Conservation (phyloP, 2,113 vertebrate species). For the Neogobius melanostomus region DNA sequence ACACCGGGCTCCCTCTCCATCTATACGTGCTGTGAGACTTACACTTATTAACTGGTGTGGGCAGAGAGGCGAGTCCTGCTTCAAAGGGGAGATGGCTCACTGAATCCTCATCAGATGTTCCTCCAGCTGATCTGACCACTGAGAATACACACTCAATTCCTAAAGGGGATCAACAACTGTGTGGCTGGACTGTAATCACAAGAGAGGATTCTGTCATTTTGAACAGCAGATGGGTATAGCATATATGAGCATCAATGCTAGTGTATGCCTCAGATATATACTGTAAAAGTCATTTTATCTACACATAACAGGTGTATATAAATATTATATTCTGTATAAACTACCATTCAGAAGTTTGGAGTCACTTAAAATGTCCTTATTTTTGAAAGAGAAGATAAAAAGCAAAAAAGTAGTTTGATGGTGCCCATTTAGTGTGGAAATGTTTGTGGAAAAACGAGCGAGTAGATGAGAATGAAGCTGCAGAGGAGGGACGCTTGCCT, state of each 20-base stretch:
- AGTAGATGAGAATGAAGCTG: too few relatives aligned
- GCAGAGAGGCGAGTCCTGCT: conserved; percentile 21
- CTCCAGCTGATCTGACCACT: conserved; percentile 29
- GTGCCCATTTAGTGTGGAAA: too few relatives aligned
- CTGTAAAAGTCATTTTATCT: too few relatives aligned
- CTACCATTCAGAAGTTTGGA: too few relatives aligned
- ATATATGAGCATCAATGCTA: not conserved
- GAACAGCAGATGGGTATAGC: conserved; percentile 17
- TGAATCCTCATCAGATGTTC: conserved; percentile 34
- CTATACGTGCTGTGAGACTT: conserved; percentile 48
- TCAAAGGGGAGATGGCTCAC: conserved; percentile 22
- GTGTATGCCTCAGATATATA: not conserved
- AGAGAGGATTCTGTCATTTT: conserved; percentile 6
- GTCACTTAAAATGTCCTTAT: too few relatives aligned
- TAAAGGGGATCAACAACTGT: conserved; percentile 27
- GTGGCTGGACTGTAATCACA: conserved; percentile 24
- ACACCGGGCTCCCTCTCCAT: conserved; percentile 49
- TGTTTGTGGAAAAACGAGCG: too few relatives aligned
- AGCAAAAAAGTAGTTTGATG: too few relatives aligned
- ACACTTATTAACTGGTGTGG: conserved; percentile 44
- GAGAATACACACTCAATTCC: not conserved
- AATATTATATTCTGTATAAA: too few relatives aligned
- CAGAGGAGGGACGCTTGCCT: too few relatives aligned
- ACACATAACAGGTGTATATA: too few relatives aligned
- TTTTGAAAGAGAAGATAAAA: too few relatives aligned